phyloP scores from a whole-genome alignment of 2,888 invertebrate species.

The Antheraea assamensis region DNA sequence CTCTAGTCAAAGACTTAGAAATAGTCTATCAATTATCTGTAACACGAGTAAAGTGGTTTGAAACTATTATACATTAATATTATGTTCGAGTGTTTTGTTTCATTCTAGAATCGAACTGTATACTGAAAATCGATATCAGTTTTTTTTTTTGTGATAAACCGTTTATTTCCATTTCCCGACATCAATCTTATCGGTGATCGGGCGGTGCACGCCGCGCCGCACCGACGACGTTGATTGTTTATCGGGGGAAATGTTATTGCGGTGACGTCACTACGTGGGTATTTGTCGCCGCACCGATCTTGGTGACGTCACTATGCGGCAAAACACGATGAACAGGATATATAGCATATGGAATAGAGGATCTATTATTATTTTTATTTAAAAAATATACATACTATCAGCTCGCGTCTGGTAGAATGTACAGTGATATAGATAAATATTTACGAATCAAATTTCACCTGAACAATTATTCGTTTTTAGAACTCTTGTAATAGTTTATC shows the following conservation, averaged over 20 bases:
- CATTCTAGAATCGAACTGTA: slow-evolving; percentile 16
- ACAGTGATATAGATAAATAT: no score
- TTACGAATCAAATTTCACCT: no score
- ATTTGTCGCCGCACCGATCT: slow-evolving; percentile 22
- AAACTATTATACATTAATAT: not conserved
- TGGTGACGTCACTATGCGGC: slow-evolving; percentile 36
- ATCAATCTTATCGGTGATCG: slow-evolving; percentile 30
- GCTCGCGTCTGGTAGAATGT: no score
- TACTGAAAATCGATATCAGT: slow-evolving; percentile 4
- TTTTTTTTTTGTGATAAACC: slow-evolving; percentile 21
- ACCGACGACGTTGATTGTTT: slow-evolving; percentile 26
- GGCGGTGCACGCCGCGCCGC: slow-evolving; percentile 5
- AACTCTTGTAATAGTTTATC: no score
- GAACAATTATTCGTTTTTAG: no score
- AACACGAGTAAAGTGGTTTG: not conserved
- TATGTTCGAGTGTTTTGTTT: not conserved
- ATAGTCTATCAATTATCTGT: no score
- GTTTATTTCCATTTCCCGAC: slow-evolving; percentile 22
- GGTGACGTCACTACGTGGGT: slow-evolving; percentile 36
- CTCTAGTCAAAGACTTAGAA: no score
- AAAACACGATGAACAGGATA: slow-evolving; percentile 4
- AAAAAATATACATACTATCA: not conserved
- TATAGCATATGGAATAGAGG: not conserved
- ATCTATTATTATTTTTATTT: not conserved
- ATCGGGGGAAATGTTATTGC: slow-evolving; percentile 40